Base-by-base conservation (phyloP, 2,797 vertebrate species). In the Hemitrygon akajei region DNA sequence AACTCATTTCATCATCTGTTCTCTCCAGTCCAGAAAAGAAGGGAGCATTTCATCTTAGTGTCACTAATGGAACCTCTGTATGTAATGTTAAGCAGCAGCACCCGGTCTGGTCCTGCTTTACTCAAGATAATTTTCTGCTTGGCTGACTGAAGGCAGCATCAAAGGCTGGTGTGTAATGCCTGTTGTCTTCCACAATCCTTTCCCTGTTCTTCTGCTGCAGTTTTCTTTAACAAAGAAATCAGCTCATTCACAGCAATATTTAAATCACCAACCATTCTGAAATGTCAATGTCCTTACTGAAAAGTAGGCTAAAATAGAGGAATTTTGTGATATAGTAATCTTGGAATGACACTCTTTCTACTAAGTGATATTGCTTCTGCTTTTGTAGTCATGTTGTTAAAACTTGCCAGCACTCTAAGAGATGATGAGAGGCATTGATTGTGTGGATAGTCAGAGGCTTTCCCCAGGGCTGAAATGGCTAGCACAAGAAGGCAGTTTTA, bases 71-170 rank as follows among this genome's bases (percentile, higher is more conserved):
- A n/a, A 63, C 60, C 27, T 89, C 22, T 20, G 3, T 20, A 69
- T n/a, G 18, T 69, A 34, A 69, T 34, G 34, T 69, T 60, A 89
- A 37, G 63, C 37, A 37, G 3, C 86, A 37, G 30, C 16, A 37
- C 63, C 66, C 18, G 7, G 60, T 16, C n/a, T 69, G 37, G 86
- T 34, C 63, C n/a, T 89, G 34, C 86, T 89, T 89, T 89, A n/a
- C 86, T 69, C 63, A 69, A 37, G 60, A 69, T 89, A 69, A 89
- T 89, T 89, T 89, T 89, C 86, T 66, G 86, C 86, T 22, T 89
- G 86, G 60, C n/a, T 69, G n/a, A 89, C 60, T 89, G 63, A 66
- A 89, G 7, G 63, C 60, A 89, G 86, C 9, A 10, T 89, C 30
- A 22, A 69, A 10, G 60, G 7, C 86, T 34, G 60, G 47, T 63